Conservation (phyloP, 1,140 invertebrate genomes). For the Macrostomum lignano region DNA sequence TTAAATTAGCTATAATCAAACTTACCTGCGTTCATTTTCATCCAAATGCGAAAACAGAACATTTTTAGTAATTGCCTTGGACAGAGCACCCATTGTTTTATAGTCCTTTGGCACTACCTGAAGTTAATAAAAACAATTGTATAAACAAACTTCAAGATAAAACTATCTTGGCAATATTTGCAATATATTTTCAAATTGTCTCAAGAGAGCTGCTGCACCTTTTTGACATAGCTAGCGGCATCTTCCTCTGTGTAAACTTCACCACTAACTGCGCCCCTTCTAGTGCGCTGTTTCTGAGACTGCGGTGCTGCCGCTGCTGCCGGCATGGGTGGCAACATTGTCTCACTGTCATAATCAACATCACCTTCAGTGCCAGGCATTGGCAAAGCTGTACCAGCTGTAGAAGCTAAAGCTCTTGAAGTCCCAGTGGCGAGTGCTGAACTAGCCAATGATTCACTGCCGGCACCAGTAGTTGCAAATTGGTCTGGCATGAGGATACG, state of each 20-base stretch:
- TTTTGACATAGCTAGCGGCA: conserved; percentile 85
- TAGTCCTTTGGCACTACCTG: conserved; percentile 89
- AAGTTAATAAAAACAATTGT: conserved; percentile 6
- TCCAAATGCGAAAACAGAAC: conserved; percentile 91
- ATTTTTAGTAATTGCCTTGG: conserved; percentile 89
- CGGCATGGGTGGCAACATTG: conserved; percentile 8
- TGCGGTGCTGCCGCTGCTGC: too few species aligned
- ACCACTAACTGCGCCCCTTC: conserved; percentile 70
- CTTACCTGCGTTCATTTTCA: conserved; percentile 52
- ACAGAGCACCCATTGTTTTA: conserved; percentile 92
- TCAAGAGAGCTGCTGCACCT: conserved; percentile 32
- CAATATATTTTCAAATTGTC: not conserved
- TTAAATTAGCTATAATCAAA: not conserved
- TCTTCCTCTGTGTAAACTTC: conserved; percentile 89
- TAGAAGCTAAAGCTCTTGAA: too few species aligned
- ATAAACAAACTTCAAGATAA: not conserved
- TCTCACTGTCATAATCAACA: too few species aligned
- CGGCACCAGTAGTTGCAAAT: too few species aligned
- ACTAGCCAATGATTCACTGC: too few species aligned
- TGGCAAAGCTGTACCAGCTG: too few species aligned
- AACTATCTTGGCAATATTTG: not conserved
- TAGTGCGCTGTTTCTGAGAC: conserved; percentile 23
- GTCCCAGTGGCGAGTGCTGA: too few species aligned
- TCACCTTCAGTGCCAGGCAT: too few species aligned
- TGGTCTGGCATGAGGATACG: too few species aligned